Percentiles rank a stretch among this genome's conserved stretches.
Evolutionary conservation across 1,140 invertebrate species (phyloP).

Genomic region (Charaxes varanes): DNA sequence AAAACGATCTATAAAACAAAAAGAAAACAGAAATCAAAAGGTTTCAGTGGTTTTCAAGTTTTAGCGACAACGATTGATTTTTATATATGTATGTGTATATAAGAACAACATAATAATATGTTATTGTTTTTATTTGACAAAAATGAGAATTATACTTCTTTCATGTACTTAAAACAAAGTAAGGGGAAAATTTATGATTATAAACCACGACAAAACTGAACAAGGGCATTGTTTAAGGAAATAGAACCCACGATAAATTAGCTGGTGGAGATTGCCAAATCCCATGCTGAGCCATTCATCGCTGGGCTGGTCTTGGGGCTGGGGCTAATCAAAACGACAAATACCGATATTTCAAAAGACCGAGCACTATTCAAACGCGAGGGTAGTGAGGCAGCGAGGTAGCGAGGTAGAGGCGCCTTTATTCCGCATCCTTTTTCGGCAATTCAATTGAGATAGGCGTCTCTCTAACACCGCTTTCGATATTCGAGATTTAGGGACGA

Average conservation of each 20-base stretch:
- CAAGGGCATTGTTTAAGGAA: conserved; percentile 53
- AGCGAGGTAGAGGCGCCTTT: conserved; percentile 44
- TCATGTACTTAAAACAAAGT: too few relatives aligned
- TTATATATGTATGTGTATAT: too few relatives aligned
- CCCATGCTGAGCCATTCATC: conserved; percentile 59
- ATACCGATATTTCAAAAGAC: conserved; percentile 59
- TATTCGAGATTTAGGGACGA: conserved; percentile 44
- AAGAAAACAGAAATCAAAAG: too few relatives aligned
- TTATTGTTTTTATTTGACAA: too few relatives aligned
- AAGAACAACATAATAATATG: too few relatives aligned
- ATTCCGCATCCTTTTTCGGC: conserved; percentile 44
- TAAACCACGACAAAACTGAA: conserved; percentile 7
- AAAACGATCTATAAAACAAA: too few relatives aligned
- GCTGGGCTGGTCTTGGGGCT: conserved; percentile 27
- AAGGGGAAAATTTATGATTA: too few relatives aligned
- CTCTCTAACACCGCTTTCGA: conserved; percentile 41
- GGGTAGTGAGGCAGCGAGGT: conserved; percentile 26
- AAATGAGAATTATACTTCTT: too few relatives aligned
- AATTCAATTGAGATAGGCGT: conserved; percentile 51
- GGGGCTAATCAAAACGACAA: conserved; percentile 63
- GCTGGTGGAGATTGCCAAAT: conserved; percentile 26
- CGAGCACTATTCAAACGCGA: conserved; percentile 41
- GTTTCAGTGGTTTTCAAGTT: too few relatives aligned
- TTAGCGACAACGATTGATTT: too few relatives aligned
- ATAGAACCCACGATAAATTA: conserved; percentile 29